Evolutionary conservation across 2,113 vertebrate species (phyloP), one percentile per base, ranked within the genome.

Genomic region (Nestor notabilis): DNA sequence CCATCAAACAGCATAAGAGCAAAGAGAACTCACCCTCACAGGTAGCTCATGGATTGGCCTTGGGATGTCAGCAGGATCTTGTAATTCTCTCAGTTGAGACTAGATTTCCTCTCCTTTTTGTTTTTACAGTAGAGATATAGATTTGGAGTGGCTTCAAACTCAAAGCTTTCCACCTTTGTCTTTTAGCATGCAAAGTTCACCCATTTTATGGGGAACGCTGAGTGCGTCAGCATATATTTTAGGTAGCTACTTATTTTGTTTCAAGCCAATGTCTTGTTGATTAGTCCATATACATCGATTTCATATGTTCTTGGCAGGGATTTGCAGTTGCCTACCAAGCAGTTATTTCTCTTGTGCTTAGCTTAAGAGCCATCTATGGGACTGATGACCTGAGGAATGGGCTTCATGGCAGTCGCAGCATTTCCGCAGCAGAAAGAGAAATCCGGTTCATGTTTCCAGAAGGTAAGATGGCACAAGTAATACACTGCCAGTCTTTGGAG

Each of bases 381-480:
- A 99, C 98, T 23, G 99, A 99, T 94, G 99, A 99, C 17, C 96
- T 99, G 65, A 98, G 98, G 86, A 99, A 99, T 18, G 99, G 98
- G 4, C 98, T 99, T 81, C 99, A 99, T 9, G 99, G 99, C 85
- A 99, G 99, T 79, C 93, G 97, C 46, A 98, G 97, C 47, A 98
- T 98, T 95, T 96, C 97, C 41, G 97, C 98, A 50, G 99, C 99
- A 55, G 99, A 99, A 97, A 98, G 97, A 82, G 99, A 99, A 97
- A 99, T 99, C 89, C 97, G 97, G 82, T 99, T 99, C 95, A 98
- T 99, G 97, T 99, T 99, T 96, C 99, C 99, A 94, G 98, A 98
- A 97, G 98, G 99, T 99, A 98, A 79, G 68, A 72, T 97, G 97
- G 97, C 82, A 3, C 52, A 85, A 23, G 29, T 58, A 43, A 35